phyloP scores from a whole-genome alignment of 2,113 vertebrate species.

The Calidris pugnax region DNA sequence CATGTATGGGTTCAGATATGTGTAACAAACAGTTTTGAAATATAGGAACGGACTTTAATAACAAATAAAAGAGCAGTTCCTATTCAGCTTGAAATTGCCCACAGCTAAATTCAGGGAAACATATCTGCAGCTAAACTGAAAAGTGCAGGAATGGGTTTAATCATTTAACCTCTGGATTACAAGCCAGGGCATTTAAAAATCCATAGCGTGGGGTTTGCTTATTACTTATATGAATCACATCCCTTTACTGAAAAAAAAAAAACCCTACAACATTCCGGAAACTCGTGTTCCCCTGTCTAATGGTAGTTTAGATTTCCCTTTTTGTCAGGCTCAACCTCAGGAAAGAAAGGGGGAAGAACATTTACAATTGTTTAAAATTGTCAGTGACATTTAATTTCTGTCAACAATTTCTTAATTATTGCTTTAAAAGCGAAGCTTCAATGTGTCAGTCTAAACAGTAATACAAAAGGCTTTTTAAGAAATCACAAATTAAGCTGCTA shows the following conservation, averaged over 20 bases:
- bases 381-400: constrained; percentile 75
- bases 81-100: constrained; percentile 62
- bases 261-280: not conserved
- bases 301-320: constrained; percentile 51
- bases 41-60: constrained; percentile 61
- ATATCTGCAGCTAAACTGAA: constrained; percentile 26
- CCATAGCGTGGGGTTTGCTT: constrained; percentile 43
- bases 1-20: not conserved
- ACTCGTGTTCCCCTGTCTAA: constrained; percentile 16
- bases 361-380: constrained; percentile 68
- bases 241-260: constrained; percentile 53
- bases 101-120: constrained; percentile 65
- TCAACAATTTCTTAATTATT: constrained; percentile 80
- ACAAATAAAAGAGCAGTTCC: constrained; percentile 70
- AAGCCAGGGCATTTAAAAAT: constrained; percentile 49
- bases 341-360: constrained; percentile 53
- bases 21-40: constrained; percentile 36
- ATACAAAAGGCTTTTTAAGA: constrained; percentile 73
- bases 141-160: constrained; percentile 63
- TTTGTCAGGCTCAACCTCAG: constrained; percentile 48
- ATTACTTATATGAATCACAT: constrained; percentile 55
- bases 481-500: constrained; percentile 74
- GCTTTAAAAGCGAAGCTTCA: constrained; percentile 65
- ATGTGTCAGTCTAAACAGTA: constrained; percentile 69
- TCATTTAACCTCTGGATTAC: constrained; percentile 67